Conservation (phyloP, 2,797 vertebrate species). For the Sebastolobus alascanus region DNA sequence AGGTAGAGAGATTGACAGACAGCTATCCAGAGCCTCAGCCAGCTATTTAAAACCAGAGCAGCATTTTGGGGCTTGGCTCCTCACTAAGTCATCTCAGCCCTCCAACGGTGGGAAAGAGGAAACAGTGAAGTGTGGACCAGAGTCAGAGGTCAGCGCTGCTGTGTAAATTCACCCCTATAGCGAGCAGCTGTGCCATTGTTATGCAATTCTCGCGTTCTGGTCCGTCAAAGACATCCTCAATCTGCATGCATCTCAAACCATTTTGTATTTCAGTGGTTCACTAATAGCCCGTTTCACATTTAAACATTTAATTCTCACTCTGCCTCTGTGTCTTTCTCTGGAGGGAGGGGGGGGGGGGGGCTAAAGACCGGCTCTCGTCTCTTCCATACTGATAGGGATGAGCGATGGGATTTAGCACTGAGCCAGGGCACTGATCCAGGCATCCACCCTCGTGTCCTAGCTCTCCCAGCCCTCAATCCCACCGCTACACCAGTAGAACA, state of each 20-base stretch:
- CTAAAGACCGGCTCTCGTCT: conserved; percentile 55
- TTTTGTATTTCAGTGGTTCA: conserved; percentile 32
- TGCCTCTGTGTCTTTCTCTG: conserved; percentile 22
- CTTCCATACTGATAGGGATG: conserved; percentile 65
- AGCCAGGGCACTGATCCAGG: conserved; percentile 72
- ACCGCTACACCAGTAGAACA: conserved; percentile 53
- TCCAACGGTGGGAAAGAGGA: conserved; percentile 18
- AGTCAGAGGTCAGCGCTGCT: conserved; percentile 46
- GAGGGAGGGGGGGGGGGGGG: not conserved
- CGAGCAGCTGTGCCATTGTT: conserved; percentile 14
- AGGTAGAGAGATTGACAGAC: not conserved
- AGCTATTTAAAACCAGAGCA: conserved; percentile 37
- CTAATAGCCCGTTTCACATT: conserved; percentile 41
- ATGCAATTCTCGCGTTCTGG: not conserved
- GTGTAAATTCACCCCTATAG: conserved; percentile 44
- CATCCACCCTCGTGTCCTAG: conserved; percentile 47
- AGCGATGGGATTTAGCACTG: conserved; percentile 71
- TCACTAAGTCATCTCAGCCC: conserved; percentile 14
- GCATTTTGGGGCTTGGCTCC: conserved; percentile 28
- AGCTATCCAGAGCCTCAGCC: not conserved
- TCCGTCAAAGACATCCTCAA: conserved; percentile 20
- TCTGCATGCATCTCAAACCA: conserved; percentile 28
- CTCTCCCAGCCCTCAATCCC: conserved; percentile 67
- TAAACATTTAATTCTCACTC: conserved; percentile 53
- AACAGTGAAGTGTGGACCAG: conserved; percentile 35